Evolutionary conservation across 2,113 vertebrate species (phyloP).

Genomic region (Neoarius graeffei): DNA sequence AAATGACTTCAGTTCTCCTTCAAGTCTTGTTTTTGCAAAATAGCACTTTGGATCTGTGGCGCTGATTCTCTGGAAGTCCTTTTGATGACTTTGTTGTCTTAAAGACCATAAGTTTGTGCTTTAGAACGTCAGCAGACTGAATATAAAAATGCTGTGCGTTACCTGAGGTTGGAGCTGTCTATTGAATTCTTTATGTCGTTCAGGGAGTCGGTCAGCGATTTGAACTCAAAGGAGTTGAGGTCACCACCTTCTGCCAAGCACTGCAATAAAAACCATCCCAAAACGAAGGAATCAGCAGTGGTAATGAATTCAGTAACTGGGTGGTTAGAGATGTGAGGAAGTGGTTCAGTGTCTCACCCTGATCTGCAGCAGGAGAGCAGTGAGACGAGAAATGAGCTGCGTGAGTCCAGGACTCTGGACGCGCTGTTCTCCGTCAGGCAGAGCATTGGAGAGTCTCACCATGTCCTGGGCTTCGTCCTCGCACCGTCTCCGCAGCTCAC

Average conservation of each 20-base stretch:
- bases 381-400: constrained; percentile 89
- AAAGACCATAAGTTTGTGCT: not conserved
- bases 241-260: constrained; percentile 96
- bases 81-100: too few species aligned
- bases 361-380: constrained; percentile 93
- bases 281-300: not conserved
- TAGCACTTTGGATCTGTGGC: not conserved
- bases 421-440: constrained; percentile 79
- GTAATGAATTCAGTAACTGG: not conserved
- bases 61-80: not conserved
- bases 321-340: not conserved
- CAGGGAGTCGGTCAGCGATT: constrained; percentile 95
- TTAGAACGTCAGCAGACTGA: not conserved
- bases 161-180: constrained; percentile 96
- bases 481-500: constrained; percentile 86
- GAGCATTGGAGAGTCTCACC: constrained; percentile 79
- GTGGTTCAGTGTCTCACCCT: constrained; percentile 74
- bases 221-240: constrained; percentile 98
- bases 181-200: constrained; percentile 97
- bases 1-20: too few species aligned
- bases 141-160: constrained; percentile 36
- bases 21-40: too few species aligned
- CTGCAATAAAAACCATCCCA: constrained; percentile 69
- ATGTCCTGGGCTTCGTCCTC: constrained; percentile 94
- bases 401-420: constrained; percentile 85